Evolutionary conservation across 2,888 invertebrate species (phyloP).

Genomic region (Pterostichus madidus): DNA sequence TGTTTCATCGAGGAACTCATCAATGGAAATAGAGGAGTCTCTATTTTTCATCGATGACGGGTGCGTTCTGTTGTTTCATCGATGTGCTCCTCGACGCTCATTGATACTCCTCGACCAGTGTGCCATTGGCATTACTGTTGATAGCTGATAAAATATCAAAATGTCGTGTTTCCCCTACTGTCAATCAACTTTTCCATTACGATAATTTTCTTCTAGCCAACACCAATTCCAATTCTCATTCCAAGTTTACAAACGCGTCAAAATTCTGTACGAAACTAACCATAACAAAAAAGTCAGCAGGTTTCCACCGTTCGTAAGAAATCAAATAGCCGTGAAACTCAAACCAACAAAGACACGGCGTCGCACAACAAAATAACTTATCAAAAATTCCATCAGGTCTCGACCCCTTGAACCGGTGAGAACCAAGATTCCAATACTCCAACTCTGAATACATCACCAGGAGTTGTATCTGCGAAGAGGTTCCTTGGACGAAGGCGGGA

Average conservation of each 20-base stretch:
- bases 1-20: too few species aligned
- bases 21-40: too few species aligned
- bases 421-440: conserved; percentile 35
- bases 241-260: conserved; percentile 16
- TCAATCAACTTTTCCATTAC: too few species aligned
- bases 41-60: too few species aligned
- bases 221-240: too few species aligned
- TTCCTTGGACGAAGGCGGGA: neutral
- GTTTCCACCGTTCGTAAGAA: conserved; percentile 55
- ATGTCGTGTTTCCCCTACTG: too few species aligned
- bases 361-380: conserved; percentile 62
- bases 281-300: conserved; percentile 28
- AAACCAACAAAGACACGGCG: conserved; percentile 60
- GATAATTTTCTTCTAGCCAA: too few species aligned
- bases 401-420: conserved; percentile 29
- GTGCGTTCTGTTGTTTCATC: too few species aligned
- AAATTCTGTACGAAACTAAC: conserved; percentile 5
- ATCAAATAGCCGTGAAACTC: conserved; percentile 61
- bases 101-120: too few species aligned
- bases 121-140: too few species aligned
- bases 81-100: too few species aligned
- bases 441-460: conserved; percentile 56
- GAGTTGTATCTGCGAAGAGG: neutral
- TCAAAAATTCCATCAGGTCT: conserved; percentile 65
- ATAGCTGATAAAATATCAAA: too few species aligned